Evolutionary conservation across 1,140 invertebrate species (phyloP), one percentile per base, ranked within the genome.

Genomic region (Vollenhovia emeryi): DNA sequence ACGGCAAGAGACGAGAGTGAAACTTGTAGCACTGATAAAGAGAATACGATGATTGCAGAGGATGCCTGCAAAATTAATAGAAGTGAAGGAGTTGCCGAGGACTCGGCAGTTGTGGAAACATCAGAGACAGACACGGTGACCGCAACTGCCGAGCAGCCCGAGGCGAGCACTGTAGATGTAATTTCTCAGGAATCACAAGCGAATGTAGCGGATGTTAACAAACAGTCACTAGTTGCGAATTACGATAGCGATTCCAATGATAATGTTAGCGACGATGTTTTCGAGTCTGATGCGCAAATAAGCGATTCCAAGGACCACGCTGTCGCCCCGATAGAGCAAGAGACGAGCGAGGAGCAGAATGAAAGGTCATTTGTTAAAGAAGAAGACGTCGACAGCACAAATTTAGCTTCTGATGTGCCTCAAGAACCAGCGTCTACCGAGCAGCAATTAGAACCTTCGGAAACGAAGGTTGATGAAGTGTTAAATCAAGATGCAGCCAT

Each of bases 191-290:
- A 73, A 27, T 21, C 24, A 48, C 33, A 43, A 33, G 30, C 1
- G 13, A 21, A 89, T 13, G 2, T 50, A 27, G 30, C 3, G 21
- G 40, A 55, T 43, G 64, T 55, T 40, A 69, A 52, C 6, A 91
- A 88, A 36, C 62, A 74, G 11, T 91, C 91, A 5, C 84, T 94
- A 21, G 93, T 93, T 7, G 89, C 91, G 21, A 92, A 93, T 91
- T 94, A 94, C 69, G 89, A 90, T 15, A 92, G 91, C 21, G 93
- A 94, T 27, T 93, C 93, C 0, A 93, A 91, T 55, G 86, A 90
- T 40, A 78, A 87, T 24, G 89, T 86, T n/a, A 93, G 91, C 66
- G 91, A 94, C 52, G 90, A 93, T 57, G 88, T 92, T 75, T 91
- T 92, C 45, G 90, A 92, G 2, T 69, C 66, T n/a, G 27, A 57